phyloP scores from a whole-genome alignment of 2,113 vertebrate species.

The Oostethus manadensis region DNA sequence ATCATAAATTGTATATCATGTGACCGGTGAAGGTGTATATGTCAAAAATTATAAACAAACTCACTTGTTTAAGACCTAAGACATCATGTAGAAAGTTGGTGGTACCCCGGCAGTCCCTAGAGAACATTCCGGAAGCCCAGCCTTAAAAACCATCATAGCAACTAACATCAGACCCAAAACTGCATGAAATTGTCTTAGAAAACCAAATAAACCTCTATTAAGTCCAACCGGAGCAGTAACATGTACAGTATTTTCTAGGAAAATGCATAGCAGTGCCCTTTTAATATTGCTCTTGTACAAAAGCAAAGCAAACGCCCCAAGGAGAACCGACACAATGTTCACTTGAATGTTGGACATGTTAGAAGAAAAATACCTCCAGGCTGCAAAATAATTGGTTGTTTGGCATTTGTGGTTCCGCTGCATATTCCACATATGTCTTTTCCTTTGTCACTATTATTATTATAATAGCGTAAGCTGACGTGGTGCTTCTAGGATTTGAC shows the following conservation, averaged over 20 bases:
- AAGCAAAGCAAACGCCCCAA: conserved; percentile 7
- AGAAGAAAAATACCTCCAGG: conserved; percentile 44
- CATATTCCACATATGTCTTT: conserved; percentile 30
- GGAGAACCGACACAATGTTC: conserved; percentile 14
- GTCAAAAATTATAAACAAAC: no score
- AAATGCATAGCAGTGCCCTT: not conserved
- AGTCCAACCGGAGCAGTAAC: not conserved
- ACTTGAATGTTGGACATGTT: conserved; percentile 44
- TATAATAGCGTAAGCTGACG: conserved; percentile 42
- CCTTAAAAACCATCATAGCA: not conserved
- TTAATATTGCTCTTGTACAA: conserved; percentile 4
- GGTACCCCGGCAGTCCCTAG: not conserved
- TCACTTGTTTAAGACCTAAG: no score
- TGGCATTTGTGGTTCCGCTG: conserved; percentile 52
- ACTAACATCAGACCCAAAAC: not conserved
- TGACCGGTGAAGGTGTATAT: no score
- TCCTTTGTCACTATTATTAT: not conserved
- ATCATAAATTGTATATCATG: no score
- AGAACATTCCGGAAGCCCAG: not conserved
- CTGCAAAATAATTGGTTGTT: conserved; percentile 66
- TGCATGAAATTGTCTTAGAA: not conserved
- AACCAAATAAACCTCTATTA: not conserved
- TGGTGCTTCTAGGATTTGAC: conserved; percentile 24
- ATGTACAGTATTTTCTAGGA: not conserved
- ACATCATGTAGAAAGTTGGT: not conserved